phyloP scores from a whole-genome alignment of 2,113 vertebrate species.

The Alethe castanea region DNA sequence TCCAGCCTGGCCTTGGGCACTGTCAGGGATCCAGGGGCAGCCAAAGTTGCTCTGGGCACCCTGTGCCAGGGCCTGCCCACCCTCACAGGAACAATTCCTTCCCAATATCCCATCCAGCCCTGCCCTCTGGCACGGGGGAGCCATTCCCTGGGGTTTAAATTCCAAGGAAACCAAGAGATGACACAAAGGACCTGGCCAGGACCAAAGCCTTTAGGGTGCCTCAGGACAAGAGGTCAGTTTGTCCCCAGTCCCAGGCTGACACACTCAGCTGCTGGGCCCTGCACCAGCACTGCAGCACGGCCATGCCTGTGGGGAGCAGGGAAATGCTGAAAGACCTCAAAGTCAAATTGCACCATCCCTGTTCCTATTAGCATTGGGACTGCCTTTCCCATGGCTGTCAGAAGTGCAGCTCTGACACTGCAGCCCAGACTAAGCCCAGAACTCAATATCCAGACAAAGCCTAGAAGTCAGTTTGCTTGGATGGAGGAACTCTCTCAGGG shows the following conservation, averaged over 20 bases:
- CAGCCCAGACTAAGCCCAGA: not conserved
- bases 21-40: not conserved
- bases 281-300: fast-evolving
- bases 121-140: not conserved
- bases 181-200: not conserved
- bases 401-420: not conserved
- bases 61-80: not conserved
- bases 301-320: not conserved
- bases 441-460: not conserved
- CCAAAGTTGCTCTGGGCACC: not conserved
- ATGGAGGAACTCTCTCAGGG: not conserved
- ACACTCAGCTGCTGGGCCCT: not conserved
- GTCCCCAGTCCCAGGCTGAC: not conserved
- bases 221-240: not conserved
- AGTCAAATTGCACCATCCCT: not conserved
- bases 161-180: not conserved
- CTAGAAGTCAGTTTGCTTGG: not conserved
- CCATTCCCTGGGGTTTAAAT: not conserved
- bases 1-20: not conserved
- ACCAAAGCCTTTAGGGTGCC: not conserved
- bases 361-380: fast-evolving
- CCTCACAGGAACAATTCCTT: not conserved
- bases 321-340: not conserved
- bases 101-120: fast-evolving
- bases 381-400: not conserved